A percentile compares a stretch with the other conserved stretches of the same genome.
These are phyloP conservation scores for Zoanthus sociatus DNA, from an alignment of 92 coral and sea anemone genomes.

Conservation along the genomic window DNA sequence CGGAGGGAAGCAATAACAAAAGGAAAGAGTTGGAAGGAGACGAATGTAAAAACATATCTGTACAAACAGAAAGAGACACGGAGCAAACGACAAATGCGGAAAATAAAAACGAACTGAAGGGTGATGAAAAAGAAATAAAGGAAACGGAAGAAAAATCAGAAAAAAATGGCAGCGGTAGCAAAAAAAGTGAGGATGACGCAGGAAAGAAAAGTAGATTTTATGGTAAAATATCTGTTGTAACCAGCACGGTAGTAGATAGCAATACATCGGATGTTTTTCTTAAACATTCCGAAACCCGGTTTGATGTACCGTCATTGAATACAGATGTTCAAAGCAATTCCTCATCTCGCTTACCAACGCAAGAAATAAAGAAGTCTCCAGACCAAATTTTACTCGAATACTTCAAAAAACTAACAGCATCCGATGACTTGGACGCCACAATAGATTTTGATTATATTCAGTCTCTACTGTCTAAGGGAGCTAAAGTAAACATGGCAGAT, in stretches of 20 bases:
- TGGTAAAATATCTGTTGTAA: neutral
- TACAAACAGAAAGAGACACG: neutral
- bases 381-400: conserved; percentile 22
- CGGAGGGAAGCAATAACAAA: neutral
- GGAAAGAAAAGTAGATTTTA: neutral
- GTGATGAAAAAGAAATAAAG: neutral
- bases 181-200: neutral
- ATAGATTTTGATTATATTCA: conserved; percentile 34
- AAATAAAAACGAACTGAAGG: neutral
- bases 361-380: neutral
- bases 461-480: conserved; percentile 24
- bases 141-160: neutral
- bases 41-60: neutral
- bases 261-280: neutral
- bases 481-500: conserved; percentile 15
- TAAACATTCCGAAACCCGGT: neutral
- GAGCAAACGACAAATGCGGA: neutral
- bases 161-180: neutral
- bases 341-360: neutral
- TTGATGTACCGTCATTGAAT: neutral
- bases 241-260: neutral
- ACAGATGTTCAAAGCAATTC: neutral
- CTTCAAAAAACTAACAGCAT: conserved; percentile 21
- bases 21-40: neutral
- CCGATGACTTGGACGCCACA: conserved; percentile 37